phyloP scores from a whole-genome alignment of 1,140 invertebrate species.

The Euschistus heros region DNA sequence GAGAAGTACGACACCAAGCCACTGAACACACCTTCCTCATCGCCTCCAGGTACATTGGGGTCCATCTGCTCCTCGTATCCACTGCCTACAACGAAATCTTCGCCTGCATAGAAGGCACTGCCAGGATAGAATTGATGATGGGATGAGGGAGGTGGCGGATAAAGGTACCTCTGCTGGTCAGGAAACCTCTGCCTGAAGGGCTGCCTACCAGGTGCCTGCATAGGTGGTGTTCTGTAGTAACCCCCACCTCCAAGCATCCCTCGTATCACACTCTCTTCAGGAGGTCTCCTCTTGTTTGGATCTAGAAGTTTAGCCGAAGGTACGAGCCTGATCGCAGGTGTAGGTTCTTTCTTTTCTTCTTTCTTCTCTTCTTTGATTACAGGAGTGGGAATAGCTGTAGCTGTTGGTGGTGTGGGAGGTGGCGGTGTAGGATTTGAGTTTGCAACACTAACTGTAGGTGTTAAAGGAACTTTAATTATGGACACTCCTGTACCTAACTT shows the following conservation, averaged over 20 bases:
- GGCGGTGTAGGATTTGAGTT: background rate
- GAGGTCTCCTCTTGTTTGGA: constrained; percentile 4
- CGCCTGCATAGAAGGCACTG: background rate
- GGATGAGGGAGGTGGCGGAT: background rate
- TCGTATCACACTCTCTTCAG: constrained; percentile 21
- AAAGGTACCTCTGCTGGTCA: background rate
- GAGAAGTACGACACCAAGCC: constrained; percentile 79
- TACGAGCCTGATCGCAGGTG: background rate
- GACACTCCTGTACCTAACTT: no score
- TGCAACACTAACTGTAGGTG: background rate
- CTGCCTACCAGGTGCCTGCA: constrained; percentile 26
- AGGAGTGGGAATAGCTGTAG: background rate
- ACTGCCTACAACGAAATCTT: background rate
- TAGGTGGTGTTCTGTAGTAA: constrained; percentile 26
- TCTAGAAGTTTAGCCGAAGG: background rate
- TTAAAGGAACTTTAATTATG: background rate
- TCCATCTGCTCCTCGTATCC: background rate
- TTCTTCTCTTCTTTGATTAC: constrained; percentile 1
- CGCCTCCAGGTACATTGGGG: background rate
- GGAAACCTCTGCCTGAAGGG: constrained; percentile 19
- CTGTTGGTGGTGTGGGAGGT: background rate
- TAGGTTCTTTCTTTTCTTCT: constrained; percentile 2
- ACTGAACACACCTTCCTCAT: constrained; percentile 54
- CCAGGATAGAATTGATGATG: background rate
- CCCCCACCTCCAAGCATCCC: constrained; percentile 35